phyloP scores from a whole-genome alignment of 64 coral and sea anemone species.

The Montipora sp. region DNA sequence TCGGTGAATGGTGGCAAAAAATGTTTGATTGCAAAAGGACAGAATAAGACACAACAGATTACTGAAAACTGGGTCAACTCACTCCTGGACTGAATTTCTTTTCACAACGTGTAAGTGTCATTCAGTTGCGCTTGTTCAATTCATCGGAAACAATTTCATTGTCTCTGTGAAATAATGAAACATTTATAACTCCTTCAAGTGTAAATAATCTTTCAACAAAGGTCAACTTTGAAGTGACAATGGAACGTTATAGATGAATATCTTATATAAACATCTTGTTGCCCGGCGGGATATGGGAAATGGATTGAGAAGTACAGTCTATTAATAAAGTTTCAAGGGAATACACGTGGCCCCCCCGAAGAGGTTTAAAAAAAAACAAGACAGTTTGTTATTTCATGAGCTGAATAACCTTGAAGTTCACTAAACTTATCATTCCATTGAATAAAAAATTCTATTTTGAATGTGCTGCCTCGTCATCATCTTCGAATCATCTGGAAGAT shows the following conservation, averaged over 20 bases:
- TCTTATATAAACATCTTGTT: conserved; percentile 56
- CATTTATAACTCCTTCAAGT: conserved; percentile 42
- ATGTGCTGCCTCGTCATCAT: too few relatives aligned
- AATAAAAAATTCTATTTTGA: neutral
- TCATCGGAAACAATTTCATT: conserved; percentile 53
- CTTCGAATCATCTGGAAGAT: too few relatives aligned
- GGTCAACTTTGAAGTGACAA: conserved; percentile 22
- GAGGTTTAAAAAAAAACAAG: neutral
- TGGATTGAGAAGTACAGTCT: conserved; percentile 1
- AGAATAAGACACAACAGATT: too few relatives aligned
- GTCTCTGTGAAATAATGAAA: conserved; percentile 41
- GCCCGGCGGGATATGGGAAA: neutral
- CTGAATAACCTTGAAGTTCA: conserved; percentile 6
- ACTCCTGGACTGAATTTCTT: neutral
- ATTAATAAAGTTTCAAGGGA: conserved; percentile 41
- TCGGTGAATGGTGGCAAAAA: neutral
- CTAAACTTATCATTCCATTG: neutral
- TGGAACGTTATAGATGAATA: conserved; percentile 43
- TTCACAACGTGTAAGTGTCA: neutral
- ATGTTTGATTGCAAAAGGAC: neutral
- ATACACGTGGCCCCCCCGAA: conserved; percentile 44
- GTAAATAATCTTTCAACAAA: conserved; percentile 49
- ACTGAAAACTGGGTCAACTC: neutral
- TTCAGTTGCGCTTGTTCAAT: conserved; percentile 1
- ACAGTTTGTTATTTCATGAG: conserved; percentile 13